Conservation (phyloP, 2,797 vertebrate genomes). For the Benthosema pterotum region DNA sequence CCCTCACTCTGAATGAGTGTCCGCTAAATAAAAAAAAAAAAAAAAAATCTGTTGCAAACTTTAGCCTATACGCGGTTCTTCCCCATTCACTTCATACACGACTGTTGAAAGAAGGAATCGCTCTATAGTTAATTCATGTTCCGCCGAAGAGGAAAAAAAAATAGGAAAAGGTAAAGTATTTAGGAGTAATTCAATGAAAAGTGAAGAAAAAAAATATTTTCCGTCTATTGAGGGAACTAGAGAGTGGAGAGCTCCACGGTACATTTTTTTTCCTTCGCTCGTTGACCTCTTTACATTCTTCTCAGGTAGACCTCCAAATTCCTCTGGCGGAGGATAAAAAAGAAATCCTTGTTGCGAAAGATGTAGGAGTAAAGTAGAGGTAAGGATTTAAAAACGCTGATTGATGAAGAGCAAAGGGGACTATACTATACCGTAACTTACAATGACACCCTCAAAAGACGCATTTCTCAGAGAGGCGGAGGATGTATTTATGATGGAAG, state of each 20-base stretch:
- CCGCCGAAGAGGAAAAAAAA: not conserved
- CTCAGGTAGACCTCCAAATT: conserved; percentile 27
- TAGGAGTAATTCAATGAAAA: conserved; percentile 18
- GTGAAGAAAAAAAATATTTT: no score
- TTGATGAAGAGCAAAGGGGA: no score
- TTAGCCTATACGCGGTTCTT: no score
- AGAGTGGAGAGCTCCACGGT: not conserved
- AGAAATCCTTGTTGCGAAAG: conserved; percentile 23
- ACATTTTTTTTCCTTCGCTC: conserved; percentile 6
- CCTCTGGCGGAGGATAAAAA: conserved; percentile 33
- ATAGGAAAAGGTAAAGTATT: conserved; percentile 24
- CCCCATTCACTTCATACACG: no score
- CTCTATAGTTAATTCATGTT: conserved; percentile 15
- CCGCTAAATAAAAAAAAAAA: no score
- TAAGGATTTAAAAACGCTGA: conserved; percentile 1
- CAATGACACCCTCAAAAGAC: no score
- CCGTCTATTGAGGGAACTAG: not conserved
- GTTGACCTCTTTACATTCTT: conserved; percentile 28
- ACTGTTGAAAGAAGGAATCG: no score
- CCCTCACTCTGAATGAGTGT: no score
- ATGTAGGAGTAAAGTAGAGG: conserved; percentile 19
- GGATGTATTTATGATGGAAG: conserved; percentile 28
- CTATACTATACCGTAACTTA: no score
- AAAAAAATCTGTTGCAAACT: no score
- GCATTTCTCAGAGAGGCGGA: no score